Base-by-base conservation (phyloP, 2,797 vertebrate species). In the Nannoperca obscura region DNA sequence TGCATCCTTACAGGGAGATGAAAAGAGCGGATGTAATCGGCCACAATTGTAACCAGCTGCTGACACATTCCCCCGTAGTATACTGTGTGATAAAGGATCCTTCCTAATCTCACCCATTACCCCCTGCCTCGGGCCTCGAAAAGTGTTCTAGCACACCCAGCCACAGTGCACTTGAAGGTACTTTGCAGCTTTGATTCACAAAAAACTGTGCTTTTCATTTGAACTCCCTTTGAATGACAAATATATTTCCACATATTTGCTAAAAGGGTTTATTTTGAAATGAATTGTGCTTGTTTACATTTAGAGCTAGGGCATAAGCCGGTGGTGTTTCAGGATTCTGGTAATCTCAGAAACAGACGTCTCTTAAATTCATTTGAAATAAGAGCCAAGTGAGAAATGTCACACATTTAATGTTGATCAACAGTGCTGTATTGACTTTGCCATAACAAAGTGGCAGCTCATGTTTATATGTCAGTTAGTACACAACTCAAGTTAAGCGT, bases 21-120 rank as follows among this genome's bases (percentile, higher is more conserved):
- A 69, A 70, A 73, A 65, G 63, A 63, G 46, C 1, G 0, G n/a
- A n/a, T n/a, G n/a, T n/a, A 77, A 62, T 85, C 72, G 40, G n/a
- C 44, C 40, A 42, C 65, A 82, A 30, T 69, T 74, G 53, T 50
- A 55, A 53, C 46, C 74, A 68, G 70, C 57, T 71, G 57, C 77
- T 52, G 20, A 74, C 7, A 50, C n/a, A n/a, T n/a, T n/a, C n/a
- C n/a, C 53, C 44, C 2, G 7, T 49, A 65, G 72, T 53, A 12
- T 44, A 40, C 38, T 9, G 38, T 50, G 15, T 64, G 58, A 80
- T 74, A 30, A 53, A 36, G 9, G 22, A 44, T 68, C 5, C 0
- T 49, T 47, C 19, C 72, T 74, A 52, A 76, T 71, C 50, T 55
- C 53, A 20, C 19, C 47, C 20, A 34, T 49, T 62, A 27, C 46